Evolutionary conservation across 2,797 vertebrate species (phyloP), one percentile per base, ranked within the genome.

Genomic region (Helarctos malayanus): DNA sequence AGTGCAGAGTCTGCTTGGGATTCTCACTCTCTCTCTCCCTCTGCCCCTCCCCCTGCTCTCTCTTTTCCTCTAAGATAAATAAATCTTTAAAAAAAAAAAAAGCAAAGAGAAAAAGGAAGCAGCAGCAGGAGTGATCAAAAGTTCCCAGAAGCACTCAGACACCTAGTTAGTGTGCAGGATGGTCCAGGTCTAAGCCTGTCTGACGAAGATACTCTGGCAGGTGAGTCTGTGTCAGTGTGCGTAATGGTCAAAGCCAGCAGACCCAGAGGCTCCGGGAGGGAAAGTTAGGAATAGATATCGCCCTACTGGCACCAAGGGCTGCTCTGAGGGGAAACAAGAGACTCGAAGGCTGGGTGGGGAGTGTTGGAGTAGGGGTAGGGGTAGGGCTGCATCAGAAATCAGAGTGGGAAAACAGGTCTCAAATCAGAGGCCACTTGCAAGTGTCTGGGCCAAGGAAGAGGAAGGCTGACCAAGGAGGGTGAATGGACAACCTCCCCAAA

Each of bases 281-380:
- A 45, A 73, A 15, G 52, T 69, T 65, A 47, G 13, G 10, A 23
- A 35, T 19, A 41, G 10, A 21, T 9, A 5, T 49, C 76, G 21
- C 84, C 25, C 18, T 41, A 5, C 1, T 12, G 2, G 10, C 45
- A 75, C 38, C 35, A 14, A 18, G 23, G 25, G 61, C 47, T 89
- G n/a, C 61, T 38, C 7, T 45, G 14, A 83, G 56, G 35, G 41
- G 61, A 90, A 68, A 47, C 25, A n/a, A 32, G 47, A 29, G 61
- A 6, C 5, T 16, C 49, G n/a, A 45, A 47, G 49, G 11, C 35
- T n/a, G 8, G 41, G 38, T 63, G 29, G 47, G 41, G 88, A 29
- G 47, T 45, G 7, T 29, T 0, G 3, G 10, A 3, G 29, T 3
- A 4, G 4, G n/a, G 16, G 29, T 3, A 4, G 4, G n/a, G 16